Evolutionary conservation across 2,888 invertebrate species (phyloP).

Genomic region (Sarcophaga subvicina): DNA sequence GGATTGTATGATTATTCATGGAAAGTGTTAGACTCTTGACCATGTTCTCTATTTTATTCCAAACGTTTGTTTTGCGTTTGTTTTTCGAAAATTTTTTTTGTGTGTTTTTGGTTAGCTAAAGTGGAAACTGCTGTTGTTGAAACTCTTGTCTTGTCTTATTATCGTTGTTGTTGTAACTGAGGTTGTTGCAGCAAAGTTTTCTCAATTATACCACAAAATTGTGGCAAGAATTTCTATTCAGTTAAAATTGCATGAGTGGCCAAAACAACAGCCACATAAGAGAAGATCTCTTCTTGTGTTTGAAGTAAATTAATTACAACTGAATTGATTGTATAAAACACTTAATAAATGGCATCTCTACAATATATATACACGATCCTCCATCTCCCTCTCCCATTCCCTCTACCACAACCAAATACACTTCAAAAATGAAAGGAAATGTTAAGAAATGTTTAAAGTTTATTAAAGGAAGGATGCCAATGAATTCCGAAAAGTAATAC

Average conservation of each 20-base stretch:
- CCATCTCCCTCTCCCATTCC: no score
- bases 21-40: conserved; percentile 46
- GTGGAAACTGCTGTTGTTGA: background rate
- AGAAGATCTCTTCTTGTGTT: background rate
- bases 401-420: no score
- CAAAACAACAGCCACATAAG: background rate
- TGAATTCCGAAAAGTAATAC: no score
- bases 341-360: no score
- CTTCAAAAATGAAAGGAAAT: no score
- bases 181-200: conserved; percentile 21
- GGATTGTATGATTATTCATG: conserved; percentile 36
- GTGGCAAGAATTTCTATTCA: conserved; percentile 42
- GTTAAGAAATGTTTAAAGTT: no score
- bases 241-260: background rate
- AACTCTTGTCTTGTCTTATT: background rate
- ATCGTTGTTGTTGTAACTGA: background rate
- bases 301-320: background rate
- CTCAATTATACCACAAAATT: conserved; percentile 57
- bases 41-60: conserved; percentile 20
- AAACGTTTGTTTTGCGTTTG: conserved; percentile 1
- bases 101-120: background rate
- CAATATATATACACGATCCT: no score
- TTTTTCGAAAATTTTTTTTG: conserved; percentile 7
- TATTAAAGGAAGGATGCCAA: no score
- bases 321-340: background rate